These are phyloP conservation scores for Rhodinocichla rosea DNA, from an alignment of 2,113 vertebrate genomes.

Conservation along the genomic window DNA sequence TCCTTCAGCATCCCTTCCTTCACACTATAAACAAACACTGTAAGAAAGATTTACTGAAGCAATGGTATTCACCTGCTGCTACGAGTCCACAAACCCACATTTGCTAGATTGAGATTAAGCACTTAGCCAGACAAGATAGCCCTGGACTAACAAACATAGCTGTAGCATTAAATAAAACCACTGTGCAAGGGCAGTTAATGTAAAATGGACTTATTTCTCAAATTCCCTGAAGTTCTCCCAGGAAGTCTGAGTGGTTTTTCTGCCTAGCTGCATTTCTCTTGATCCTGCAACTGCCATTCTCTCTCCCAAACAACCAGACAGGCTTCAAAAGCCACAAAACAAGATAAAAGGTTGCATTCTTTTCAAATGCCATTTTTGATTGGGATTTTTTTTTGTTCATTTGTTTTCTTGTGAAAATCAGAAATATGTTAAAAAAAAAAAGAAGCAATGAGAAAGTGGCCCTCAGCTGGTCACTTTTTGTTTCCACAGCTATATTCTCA, in stretches of 20 bases:
- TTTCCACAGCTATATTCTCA: neutral
- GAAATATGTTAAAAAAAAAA: neutral
- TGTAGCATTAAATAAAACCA: neutral
- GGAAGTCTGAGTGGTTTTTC: neutral
- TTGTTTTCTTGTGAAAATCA: neutral
- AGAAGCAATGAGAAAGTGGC: neutral
- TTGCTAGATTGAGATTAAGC: neutral
- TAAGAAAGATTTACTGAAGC: neutral
- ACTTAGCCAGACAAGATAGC: neutral
- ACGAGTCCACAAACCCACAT: neutral
- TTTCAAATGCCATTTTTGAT: neutral
- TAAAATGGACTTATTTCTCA: neutral
- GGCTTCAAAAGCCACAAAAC: neutral
- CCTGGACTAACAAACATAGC: neutral
- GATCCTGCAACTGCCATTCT: neutral
- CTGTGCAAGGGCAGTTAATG: neutral
- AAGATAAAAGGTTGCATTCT: neutral
- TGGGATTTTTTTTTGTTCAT: neutral
- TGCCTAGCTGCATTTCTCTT: neutral
- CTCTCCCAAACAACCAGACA: neutral
- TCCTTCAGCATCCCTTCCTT: neutral
- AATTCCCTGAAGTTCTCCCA: neutral
- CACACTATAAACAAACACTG: neutral
- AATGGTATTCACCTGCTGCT: neutral
- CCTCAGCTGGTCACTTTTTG: neutral